Evolutionary conservation across 2,888 invertebrate genomes (phyloP), one percentile per base, ranked within the genome.

Genomic region (Piscicola geometra): DNA sequence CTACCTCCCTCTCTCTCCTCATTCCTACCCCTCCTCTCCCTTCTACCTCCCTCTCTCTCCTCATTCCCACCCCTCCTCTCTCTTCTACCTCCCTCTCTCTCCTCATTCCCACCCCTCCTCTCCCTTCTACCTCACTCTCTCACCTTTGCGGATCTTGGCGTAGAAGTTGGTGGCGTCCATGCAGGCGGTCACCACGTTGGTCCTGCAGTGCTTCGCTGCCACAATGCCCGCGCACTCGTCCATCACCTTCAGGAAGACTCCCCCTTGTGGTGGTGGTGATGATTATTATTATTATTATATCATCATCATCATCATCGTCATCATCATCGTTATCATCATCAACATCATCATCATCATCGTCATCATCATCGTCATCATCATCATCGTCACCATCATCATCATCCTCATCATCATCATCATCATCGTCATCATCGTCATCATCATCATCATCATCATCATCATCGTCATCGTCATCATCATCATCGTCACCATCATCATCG

Each of bases 171-270:
- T 79, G 36, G 78, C 76, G 30, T 79, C 77, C 30, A 79, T 67
- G 68, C 78, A 76, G n/a, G 79, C 79, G 21, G 79, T 79, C 47
- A 79, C 79, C 21, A 75, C 74, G 47, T 76, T 77, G 56, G 64
- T 75, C 28, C 72, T 75, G 41, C 78, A 78, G 74, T 79, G 79
- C 64, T 79, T 79, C n/a, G 73, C 76, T 1, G 78, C 74, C 25
- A 77, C 78, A 21, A 78, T 76, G 5, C 78, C 79, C 2, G 75
- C 79, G 64, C 79, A 79, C 70, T 79, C 77, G 68, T 79, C 79
- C 79, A 79, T 79, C 70, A 79, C 66, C 52, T 79, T 79, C n/a
- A 79, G 75, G 3, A 79, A 41, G 1, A 78, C 78, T 18, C 79
- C 79, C 25, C 77, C 79, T n/a, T n/a, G n/a, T n/a, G n/a, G n/a